These are phyloP conservation scores for Campoletis sonorensis DNA, from an alignment of 1,140 invertebrate species.

Conservation along the genomic window DNA sequence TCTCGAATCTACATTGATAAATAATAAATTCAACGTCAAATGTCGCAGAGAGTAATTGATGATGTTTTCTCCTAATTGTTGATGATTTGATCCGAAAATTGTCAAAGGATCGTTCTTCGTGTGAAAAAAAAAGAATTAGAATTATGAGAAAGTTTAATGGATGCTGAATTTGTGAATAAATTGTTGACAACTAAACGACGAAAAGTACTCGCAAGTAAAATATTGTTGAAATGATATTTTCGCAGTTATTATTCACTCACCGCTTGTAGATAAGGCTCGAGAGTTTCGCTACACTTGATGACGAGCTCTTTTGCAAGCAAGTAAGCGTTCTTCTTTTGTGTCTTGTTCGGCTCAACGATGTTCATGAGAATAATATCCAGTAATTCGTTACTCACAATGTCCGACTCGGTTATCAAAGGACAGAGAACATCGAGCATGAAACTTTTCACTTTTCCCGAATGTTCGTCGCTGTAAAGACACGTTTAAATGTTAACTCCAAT, in stretches of 20 bases:
- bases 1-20: too few relatives aligned
- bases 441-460: slow-evolving; percentile 95
- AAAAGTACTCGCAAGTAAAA: background rate
- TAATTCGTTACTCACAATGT: slow-evolving; percentile 95
- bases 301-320: slow-evolving; percentile 94
- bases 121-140: too few relatives aligned
- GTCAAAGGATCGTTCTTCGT: too few relatives aligned
- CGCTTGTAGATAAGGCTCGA: slow-evolving; percentile 96
- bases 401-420: slow-evolving; percentile 96
- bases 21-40: too few relatives aligned
- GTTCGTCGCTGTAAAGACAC: slow-evolving; percentile 88
- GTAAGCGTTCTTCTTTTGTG: slow-evolving; percentile 93
- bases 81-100: too few relatives aligned
- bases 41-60: too few relatives aligned
- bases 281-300: slow-evolving; percentile 91
- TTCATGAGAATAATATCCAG: slow-evolving; percentile 96
- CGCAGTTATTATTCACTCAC: slow-evolving; percentile 78
- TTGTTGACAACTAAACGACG: background rate
- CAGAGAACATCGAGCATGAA: slow-evolving; percentile 97
- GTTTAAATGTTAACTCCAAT: background rate
- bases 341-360: slow-evolving; percentile 96
- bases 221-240: background rate
- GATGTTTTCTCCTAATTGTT: too few relatives aligned
- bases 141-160: too few relatives aligned
- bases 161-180: too few relatives aligned